Evolutionary conservation across 2,113 vertebrate genomes (phyloP).

Genomic region (Coracopsis vasa): DNA sequence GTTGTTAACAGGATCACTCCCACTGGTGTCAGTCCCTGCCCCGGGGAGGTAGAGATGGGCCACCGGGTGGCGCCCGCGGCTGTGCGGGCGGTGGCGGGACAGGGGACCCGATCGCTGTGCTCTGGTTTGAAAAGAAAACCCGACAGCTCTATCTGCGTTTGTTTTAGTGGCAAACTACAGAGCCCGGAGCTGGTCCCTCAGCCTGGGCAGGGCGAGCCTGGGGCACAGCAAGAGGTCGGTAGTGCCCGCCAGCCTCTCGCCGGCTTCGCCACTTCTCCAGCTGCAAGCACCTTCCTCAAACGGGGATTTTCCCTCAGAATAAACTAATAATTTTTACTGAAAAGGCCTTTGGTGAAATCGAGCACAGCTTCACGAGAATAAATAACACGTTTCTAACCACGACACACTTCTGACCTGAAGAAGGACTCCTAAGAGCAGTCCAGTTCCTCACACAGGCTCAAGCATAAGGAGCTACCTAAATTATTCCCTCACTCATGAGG

Average conservation of each 20-base stretch:
- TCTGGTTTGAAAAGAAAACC: neutral
- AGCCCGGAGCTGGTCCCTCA: fast-evolving
- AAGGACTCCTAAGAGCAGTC: fast-evolving
- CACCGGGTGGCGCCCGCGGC: too few relatives aligned
- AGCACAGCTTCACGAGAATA: neutral
- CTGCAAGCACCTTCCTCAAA: neutral
- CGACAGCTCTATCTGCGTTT: too few relatives aligned
- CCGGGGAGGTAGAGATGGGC: neutral
- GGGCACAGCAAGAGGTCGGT: too few relatives aligned
- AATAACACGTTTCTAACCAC: neutral
- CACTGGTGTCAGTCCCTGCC: neutral
- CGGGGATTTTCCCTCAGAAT: fast-evolving
- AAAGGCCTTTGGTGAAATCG: neutral
- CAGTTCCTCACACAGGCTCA: too few relatives aligned
- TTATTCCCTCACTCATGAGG: fast-evolving
- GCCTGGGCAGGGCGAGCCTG: fast-evolving
- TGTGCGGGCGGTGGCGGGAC: too few relatives aligned
- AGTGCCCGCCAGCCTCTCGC: fast-evolving
- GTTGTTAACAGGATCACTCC: neutral
- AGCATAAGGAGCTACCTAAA: fast-evolving
- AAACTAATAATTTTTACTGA: neutral
- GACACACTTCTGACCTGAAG: neutral
- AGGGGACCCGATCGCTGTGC: fast-evolving
- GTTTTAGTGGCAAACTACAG: neutral
- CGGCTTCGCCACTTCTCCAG: fast-evolving